phyloP scores from a whole-genome alignment of 2,888 invertebrate species.

The Lasioglossum zephyrum region DNA sequence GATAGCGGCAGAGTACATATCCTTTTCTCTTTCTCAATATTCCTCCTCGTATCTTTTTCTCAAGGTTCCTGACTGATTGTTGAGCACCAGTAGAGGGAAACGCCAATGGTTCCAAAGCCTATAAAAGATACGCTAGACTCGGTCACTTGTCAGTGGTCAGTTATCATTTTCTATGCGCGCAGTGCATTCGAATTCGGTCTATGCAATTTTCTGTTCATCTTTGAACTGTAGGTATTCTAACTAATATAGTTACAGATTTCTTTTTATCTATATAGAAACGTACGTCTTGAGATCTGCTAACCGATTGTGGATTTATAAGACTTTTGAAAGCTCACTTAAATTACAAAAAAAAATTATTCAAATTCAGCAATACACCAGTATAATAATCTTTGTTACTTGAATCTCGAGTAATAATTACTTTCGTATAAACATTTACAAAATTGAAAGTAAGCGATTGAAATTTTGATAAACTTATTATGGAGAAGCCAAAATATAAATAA shows the following conservation, averaged over 20 bases:
- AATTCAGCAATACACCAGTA: too few species aligned
- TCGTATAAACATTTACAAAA: not conserved
- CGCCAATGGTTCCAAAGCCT: slow-evolving; percentile 54
- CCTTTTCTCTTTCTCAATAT: slow-evolving; percentile 32
- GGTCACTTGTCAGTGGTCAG: slow-evolving; percentile 39
- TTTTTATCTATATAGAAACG: too few species aligned
- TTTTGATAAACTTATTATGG: not conserved
- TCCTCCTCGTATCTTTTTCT: slow-evolving; percentile 24
- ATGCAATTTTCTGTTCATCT: too few species aligned
- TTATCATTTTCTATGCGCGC: not conserved
- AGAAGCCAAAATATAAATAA: not conserved
- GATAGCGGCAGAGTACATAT: slow-evolving; percentile 20
- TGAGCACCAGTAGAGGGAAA: slow-evolving; percentile 55
- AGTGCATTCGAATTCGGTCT: not conserved
- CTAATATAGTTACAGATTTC: too few species aligned
- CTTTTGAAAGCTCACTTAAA: too few species aligned
- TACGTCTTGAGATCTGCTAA: too few species aligned
- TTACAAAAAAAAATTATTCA: too few species aligned
- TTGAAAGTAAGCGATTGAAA: not conserved
- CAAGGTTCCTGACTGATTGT: slow-evolving; percentile 61
- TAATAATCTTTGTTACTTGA: not conserved
- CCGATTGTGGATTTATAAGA: too few species aligned
- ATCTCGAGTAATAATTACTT: not conserved
- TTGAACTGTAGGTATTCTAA: too few species aligned
- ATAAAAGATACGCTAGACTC: slow-evolving; percentile 56